Conservation (phyloP, 2,888 invertebrate species). For the Pemphredon lugubris region DNA sequence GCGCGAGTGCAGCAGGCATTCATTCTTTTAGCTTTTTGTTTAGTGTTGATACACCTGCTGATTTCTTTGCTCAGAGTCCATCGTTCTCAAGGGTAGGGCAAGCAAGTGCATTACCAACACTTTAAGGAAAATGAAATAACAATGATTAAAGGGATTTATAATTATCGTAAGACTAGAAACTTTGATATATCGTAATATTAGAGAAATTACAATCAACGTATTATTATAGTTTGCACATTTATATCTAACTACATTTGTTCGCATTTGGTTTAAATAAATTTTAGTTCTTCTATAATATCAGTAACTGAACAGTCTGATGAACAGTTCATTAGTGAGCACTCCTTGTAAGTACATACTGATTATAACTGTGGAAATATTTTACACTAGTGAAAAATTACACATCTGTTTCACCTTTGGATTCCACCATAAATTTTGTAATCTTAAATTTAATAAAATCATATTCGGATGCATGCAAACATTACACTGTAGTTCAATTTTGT, state of each 20-base stretch:
- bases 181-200: constrained; percentile 26
- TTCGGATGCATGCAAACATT: not conserved
- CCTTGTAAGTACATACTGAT: too few relatives aligned
- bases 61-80: constrained; percentile 77
- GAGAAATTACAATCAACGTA: constrained; percentile 12
- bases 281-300: too few relatives aligned
- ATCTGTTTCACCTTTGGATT: constrained; percentile 9
- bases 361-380: too few relatives aligned
- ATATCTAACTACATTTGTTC: too few relatives aligned
- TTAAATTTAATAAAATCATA: constrained; percentile 2
- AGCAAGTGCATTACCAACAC: constrained; percentile 78
- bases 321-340: too few relatives aligned
- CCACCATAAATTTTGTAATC: constrained; percentile 4
- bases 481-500: not conserved
- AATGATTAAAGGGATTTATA: constrained; percentile 56
- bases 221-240: constrained; percentile 2
- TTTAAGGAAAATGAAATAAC: constrained; percentile 70
- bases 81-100: constrained; percentile 75
- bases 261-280: too few relatives aligned
- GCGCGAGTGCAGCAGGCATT: constrained; percentile 77
- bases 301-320: too few relatives aligned
- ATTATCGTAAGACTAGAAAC: constrained; percentile 32
- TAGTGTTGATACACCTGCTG: constrained; percentile 74
- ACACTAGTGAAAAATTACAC: constrained; percentile 2
- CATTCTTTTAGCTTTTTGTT: constrained; percentile 78